Conservation (phyloP, 2,113 vertebrate species). For the Chaenocephalus aceratus region DNA sequence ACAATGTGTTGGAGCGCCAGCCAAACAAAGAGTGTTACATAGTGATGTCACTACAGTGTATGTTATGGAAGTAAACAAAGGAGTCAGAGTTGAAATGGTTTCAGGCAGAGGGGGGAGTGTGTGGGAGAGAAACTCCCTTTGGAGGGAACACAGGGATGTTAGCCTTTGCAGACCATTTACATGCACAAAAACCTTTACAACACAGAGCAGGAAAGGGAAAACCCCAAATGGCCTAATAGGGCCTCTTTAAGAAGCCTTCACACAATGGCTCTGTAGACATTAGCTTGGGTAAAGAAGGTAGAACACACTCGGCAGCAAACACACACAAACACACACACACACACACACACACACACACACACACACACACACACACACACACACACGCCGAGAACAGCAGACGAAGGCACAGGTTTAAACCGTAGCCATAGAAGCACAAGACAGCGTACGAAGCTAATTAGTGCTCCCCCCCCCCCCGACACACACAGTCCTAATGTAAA, state of each 20-base stretch:
- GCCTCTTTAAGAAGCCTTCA: conserved; percentile 8
- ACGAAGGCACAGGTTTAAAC: conserved; percentile 54
- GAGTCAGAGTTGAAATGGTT: no score
- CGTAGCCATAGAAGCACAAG: conserved; percentile 26
- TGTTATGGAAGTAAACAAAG: no score
- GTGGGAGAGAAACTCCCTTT: no score
- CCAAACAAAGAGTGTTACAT: no score
- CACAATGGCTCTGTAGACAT: conserved; percentile 15
- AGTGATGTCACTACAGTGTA: no score
- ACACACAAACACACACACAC: conserved; percentile 16
- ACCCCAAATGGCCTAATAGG: no score
- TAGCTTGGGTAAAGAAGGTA: conserved; percentile 12
- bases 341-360: conserved; percentile 17
- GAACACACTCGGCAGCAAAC: neutral
- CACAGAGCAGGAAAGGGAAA: no score
- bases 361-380: conserved; percentile 26
- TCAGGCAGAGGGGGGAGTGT: no score
- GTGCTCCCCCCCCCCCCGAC: conserved; percentile 47
- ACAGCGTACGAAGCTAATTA: conserved; percentile 68
- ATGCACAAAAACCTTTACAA: no score
- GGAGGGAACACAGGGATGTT: no score
- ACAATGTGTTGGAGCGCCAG: no score
- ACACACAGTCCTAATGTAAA: conserved; percentile 64
- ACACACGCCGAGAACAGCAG: conserved; percentile 33
- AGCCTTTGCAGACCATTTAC: no score